These are phyloP conservation scores for Anguilla anguilla DNA, from an alignment of 2,797 vertebrate species.

Conservation along the genomic window DNA sequence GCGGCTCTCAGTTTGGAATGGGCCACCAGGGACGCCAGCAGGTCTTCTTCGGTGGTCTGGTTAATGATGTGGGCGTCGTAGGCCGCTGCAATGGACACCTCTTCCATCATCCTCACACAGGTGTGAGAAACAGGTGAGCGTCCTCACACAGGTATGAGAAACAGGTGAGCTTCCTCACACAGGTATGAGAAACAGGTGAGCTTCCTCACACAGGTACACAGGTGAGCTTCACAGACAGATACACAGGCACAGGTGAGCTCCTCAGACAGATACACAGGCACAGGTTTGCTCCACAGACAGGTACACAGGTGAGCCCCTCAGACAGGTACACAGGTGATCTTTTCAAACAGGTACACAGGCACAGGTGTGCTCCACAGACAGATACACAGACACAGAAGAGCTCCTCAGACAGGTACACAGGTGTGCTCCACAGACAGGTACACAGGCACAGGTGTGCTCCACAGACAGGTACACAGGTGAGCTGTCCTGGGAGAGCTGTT, in stretches of 20 bases:
- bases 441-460: neutral
- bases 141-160: neutral
- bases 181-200: neutral
- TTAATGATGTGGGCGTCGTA: constrained; percentile 24
- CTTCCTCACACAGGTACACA: neutral
- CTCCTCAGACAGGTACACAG: no score
- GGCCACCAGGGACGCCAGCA: constrained; percentile 5
- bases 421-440: no score
- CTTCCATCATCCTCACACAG: constrained; percentile 22
- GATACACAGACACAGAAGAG: no score
- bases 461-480: neutral
- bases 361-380: no score
- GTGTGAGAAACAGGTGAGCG: neutral
- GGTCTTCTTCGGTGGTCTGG: constrained; percentile 1
- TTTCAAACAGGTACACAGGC: no score
- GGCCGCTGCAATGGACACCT: constrained; percentile 15
- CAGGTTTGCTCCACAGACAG: neutral
- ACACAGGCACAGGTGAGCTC: neutral
- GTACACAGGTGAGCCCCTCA: neutral
- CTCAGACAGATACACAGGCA: no score
- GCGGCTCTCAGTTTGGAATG: neutral
- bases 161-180: neutral
- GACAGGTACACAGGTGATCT: no score
- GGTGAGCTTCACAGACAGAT: neutral
- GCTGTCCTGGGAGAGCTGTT: neutral